phyloP scores from a whole-genome alignment of 2,113 vertebrate genomes.

The Notothenia rossii region DNA sequence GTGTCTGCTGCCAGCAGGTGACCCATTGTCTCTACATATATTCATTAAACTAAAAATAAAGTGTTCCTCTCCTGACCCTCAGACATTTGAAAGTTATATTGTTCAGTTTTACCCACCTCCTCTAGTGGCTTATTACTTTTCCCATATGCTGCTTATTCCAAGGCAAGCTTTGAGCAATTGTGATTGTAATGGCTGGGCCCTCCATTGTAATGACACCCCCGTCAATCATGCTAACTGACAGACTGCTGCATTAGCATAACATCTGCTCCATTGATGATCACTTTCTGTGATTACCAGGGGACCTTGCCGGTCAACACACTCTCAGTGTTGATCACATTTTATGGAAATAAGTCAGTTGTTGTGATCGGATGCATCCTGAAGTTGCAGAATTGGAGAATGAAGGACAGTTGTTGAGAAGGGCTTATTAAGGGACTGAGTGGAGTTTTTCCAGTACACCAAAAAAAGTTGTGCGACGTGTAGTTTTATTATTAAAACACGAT shows the following conservation, averaged over 20 bases:
- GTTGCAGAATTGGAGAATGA: neutral
- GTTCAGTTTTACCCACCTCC: neutral
- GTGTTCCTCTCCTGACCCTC: neutral
- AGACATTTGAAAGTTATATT: conserved; percentile 6
- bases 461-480: neutral
- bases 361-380: neutral
- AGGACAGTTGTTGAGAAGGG: conserved; percentile 12
- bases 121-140: conserved; percentile 21
- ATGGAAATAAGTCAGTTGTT: conserved; percentile 34
- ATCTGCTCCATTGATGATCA: conserved; percentile 69
- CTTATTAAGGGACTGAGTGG: conserved; percentile 34
- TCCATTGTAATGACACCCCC: conserved; percentile 36
- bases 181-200: conserved; percentile 29
- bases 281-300: conserved; percentile 18
- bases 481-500: neutral
- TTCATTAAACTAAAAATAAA: neutral
- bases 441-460: neutral
- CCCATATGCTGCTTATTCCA: conserved; percentile 27
- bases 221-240: conserved; percentile 65
- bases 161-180: conserved; percentile 27
- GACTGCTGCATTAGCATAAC: conserved; percentile 70
- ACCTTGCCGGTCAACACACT: conserved; percentile 35
- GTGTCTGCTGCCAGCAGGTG: neutral
- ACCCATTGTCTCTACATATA: neutral
- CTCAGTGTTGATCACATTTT: conserved; percentile 25